These are phyloP conservation scores for Lophochroa leadbeateri DNA, from an alignment of 2,113 vertebrate genomes.

Conservation along the genomic window DNA sequence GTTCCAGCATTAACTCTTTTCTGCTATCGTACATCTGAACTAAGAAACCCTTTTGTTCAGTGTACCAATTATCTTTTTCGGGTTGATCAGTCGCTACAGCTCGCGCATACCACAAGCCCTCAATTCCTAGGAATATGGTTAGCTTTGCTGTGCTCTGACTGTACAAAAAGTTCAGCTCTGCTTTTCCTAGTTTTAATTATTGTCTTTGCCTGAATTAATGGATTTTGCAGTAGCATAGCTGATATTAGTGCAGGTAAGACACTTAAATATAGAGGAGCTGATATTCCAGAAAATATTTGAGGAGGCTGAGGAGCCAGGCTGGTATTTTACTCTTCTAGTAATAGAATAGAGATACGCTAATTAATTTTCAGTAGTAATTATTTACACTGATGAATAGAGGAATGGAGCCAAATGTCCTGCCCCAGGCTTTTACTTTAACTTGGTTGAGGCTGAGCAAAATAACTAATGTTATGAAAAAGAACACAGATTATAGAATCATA, in stretches of 20 bases:
- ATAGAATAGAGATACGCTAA: neutral
- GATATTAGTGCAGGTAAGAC: neutral
- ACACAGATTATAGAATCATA: neutral
- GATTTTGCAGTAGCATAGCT: neutral
- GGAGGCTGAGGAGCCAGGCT: neutral
- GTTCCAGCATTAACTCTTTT: conserved; percentile 24
- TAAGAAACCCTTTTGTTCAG: conserved; percentile 19
- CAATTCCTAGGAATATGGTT: neutral
- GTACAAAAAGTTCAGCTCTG: neutral
- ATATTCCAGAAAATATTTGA: neutral
- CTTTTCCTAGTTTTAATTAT: neutral
- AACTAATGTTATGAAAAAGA: neutral
- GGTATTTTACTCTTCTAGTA: neutral
- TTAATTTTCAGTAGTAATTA: neutral
- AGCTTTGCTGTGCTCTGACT: neutral
- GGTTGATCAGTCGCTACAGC: neutral
- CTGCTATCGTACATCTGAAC: neutral
- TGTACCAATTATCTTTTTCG: neutral
- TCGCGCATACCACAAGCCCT: neutral
- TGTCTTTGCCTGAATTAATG: neutral
- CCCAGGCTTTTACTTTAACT: neutral
- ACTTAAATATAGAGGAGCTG: neutral
- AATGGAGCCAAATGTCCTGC: neutral
- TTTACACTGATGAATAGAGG: neutral
- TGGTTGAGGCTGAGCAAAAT: neutral